phyloP scores from a whole-genome alignment of 2,113 vertebrate species.

The Pyrgilauda ruficollis region DNA sequence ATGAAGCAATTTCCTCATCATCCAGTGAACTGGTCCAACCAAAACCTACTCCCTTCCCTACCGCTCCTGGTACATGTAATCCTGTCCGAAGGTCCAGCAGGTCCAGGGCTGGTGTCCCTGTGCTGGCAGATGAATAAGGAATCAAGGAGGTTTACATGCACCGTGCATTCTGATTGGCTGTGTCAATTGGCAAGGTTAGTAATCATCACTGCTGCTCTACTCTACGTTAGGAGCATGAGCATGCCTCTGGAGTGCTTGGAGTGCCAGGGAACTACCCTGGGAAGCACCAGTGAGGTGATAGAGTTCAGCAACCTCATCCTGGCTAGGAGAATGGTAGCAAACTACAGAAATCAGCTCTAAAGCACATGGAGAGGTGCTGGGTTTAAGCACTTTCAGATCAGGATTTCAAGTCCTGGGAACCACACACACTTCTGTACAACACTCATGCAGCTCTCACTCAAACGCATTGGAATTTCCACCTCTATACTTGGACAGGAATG shows the following conservation, averaged over 20 bases:
- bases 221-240: conserved; percentile 71
- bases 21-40: not conserved
- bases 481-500: conserved; percentile 28
- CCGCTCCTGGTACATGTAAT: fast-evolving
- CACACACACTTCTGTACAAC: not conserved
- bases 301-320: not conserved
- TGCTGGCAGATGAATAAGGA: not conserved
- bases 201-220: conserved; percentile 47
- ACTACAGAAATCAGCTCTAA: not conserved
- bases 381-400: not conserved
- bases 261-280: conserved; percentile 43
- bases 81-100: not conserved
- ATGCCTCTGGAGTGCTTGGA: not conserved
- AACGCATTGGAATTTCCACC: not conserved
- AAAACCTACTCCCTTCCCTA: not conserved
- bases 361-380: not conserved
- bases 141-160: conserved; percentile 57
- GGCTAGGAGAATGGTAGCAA: not conserved
- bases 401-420: not conserved
- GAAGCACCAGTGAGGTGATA: conserved; percentile 42
- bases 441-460: conserved; percentile 21
- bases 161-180: not conserved
- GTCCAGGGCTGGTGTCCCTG: not conserved
- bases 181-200: conserved; percentile 61
- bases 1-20: not conserved